A percentile compares a stretch with the other conserved stretches of the same genome.
Evolutionary conservation across 2,113 vertebrate genomes (phyloP).

Genomic region (Burhinus bistriatus): DNA sequence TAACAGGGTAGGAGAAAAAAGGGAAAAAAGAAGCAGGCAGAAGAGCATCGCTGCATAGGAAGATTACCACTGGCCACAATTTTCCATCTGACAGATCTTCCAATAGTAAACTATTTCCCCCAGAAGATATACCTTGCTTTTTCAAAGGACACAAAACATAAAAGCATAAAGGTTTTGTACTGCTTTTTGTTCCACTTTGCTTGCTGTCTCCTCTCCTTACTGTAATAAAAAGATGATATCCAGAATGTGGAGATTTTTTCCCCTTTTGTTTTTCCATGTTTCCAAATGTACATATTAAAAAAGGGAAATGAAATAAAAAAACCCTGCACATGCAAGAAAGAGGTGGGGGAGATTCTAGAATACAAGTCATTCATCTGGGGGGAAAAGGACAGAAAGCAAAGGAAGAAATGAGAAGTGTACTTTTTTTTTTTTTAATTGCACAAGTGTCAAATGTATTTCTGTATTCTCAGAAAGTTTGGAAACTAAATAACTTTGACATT

Average conservation of each 20-base stretch:
- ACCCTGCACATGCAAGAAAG: accelerated
- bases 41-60: neutral
- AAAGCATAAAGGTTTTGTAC: neutral
- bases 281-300: neutral
- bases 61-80: neutral
- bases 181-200: neutral
- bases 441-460: neutral
- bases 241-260: neutral
- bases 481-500: neutral
- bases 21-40: neutral
- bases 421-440: neutral
- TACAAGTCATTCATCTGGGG: neutral
- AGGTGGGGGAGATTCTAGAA: neutral
- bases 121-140: neutral
- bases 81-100: neutral
- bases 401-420: neutral
- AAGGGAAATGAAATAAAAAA: neutral
- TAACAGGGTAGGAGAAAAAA: no score
- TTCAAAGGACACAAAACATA: neutral
- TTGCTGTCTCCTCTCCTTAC: neutral
- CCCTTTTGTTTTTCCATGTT: neutral
- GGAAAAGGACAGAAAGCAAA: neutral
- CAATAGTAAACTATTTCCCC: neutral
- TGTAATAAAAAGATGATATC: neutral
- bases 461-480: neutral